Percentiles rank a stretch among this genome's conserved stretches.
phyloP scores from a whole-genome alignment of 2,888 invertebrate species.

The Omphaloscelis lunosa region DNA sequence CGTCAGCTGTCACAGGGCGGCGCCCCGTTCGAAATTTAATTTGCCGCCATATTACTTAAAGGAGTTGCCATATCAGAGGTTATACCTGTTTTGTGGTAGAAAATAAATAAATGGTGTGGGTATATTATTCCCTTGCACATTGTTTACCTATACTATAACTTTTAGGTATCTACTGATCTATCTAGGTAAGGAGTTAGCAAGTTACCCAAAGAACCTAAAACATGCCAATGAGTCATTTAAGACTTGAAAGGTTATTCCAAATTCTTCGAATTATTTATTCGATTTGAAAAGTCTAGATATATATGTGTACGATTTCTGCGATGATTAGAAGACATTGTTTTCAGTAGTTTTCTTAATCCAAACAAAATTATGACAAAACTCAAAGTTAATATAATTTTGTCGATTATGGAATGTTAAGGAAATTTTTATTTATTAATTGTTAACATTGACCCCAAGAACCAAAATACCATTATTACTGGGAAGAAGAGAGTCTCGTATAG shows the following conservation, averaged over 20 bases:
- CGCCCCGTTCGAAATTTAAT: slow-evolving; percentile 83
- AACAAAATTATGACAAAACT: neutral
- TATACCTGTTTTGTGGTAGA: slow-evolving; percentile 26
- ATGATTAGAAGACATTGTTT: neutral
- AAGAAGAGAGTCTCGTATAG: neutral
- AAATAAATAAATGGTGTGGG: slow-evolving; percentile 16
- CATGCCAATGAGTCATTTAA: neutral
- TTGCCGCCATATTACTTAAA: slow-evolving; percentile 78
- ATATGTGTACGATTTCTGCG: neutral
- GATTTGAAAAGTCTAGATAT: neutral
- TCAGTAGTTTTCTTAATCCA: neutral
- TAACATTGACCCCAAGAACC: neutral
- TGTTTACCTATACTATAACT: neutral
- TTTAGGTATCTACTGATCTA: neutral
- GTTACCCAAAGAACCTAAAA: neutral
- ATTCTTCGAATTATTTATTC: slow-evolving; percentile 6
- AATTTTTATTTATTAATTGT: neutral
- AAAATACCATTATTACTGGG: neutral
- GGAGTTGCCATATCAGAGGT: slow-evolving; percentile 46
- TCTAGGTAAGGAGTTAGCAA: neutral
- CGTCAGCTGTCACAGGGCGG: slow-evolving; percentile 84
- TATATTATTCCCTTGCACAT: neutral
- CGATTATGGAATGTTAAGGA: neutral
- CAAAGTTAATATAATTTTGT: neutral
- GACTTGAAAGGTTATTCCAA: neutral